These are phyloP conservation scores for Rhincodon typus DNA, from an alignment of 2,797 vertebrate genomes.

Conservation along the genomic window DNA sequence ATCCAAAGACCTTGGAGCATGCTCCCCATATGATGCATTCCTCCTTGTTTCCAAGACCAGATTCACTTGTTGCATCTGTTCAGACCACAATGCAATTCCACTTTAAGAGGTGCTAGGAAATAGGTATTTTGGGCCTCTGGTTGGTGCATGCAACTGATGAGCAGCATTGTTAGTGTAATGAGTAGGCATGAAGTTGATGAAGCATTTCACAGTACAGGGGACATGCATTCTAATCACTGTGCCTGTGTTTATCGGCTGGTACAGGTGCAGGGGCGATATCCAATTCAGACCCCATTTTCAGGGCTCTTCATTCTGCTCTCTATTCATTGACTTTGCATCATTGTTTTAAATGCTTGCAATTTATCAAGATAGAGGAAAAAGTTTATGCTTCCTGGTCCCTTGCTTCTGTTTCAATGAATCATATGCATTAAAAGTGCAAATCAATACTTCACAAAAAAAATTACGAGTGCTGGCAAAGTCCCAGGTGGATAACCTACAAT, in stretches of 20 bases:
- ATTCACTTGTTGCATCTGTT: not conserved
- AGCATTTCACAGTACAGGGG: not conserved
- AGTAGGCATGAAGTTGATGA: not conserved
- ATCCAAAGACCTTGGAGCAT: not conserved
- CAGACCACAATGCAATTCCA: not conserved
- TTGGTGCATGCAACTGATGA: not conserved
- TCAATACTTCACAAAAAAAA: not conserved
- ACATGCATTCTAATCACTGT: not conserved
- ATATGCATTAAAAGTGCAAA: not conserved
- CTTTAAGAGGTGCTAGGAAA: not conserved
- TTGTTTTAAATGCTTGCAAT: not conserved
- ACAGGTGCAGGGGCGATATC: not conserved
- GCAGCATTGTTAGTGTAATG: not conserved
- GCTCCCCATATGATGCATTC: not conserved
- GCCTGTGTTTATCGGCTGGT: not conserved
- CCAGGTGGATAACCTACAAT: not conserved
- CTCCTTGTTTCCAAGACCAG: not conserved
- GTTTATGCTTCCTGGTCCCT: not conserved
- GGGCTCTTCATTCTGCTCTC: not conserved
- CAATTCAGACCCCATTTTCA: not conserved
- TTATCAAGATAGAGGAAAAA: not conserved
- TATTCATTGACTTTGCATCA: not conserved
- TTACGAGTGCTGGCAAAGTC: not conserved
- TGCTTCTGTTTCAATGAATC: not conserved
- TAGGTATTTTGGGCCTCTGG: too few relatives aligned